phyloP scores from a whole-genome alignment of 2,113 vertebrate species.

The Alaudala cheleensis region DNA sequence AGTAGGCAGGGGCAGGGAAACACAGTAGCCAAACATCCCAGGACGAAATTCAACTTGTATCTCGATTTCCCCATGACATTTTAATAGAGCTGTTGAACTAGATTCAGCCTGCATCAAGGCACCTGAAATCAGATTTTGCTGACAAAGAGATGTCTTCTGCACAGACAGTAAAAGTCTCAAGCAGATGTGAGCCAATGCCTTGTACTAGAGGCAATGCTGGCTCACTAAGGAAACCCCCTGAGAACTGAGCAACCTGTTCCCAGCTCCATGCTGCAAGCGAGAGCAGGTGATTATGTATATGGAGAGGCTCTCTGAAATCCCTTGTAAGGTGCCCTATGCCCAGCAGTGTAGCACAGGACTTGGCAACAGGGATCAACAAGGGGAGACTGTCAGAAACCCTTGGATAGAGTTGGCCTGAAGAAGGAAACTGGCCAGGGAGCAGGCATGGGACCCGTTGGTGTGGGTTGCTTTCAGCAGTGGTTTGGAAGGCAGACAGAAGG shows the following conservation, averaged over 20 bases:
- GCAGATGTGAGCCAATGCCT: background rate
- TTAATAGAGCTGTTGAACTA: background rate
- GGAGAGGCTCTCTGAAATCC: background rate
- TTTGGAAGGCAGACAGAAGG: background rate
- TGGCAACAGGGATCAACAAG: background rate
- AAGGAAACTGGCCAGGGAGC: background rate
- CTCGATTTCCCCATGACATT: background rate
- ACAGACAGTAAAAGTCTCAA: background rate
- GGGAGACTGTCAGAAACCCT: background rate
- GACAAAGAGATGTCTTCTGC: background rate
- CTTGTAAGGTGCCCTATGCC: background rate
- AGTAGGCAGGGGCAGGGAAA: background rate
- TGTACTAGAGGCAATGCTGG: background rate
- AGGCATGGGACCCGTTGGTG: fast-evolving
- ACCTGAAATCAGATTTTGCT: background rate
- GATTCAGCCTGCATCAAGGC: background rate
- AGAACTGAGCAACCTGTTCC: background rate
- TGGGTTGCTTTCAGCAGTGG: background rate
- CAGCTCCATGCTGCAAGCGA: background rate
- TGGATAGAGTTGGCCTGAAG: background rate
- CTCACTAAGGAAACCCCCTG: background rate
- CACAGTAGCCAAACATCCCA: background rate
- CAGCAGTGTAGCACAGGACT: fast-evolving
- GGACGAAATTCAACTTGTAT: background rate
- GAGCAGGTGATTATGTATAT: background rate